Conservation (phyloP, 2,888 invertebrate species). For the Brachyptera putata region DNA sequence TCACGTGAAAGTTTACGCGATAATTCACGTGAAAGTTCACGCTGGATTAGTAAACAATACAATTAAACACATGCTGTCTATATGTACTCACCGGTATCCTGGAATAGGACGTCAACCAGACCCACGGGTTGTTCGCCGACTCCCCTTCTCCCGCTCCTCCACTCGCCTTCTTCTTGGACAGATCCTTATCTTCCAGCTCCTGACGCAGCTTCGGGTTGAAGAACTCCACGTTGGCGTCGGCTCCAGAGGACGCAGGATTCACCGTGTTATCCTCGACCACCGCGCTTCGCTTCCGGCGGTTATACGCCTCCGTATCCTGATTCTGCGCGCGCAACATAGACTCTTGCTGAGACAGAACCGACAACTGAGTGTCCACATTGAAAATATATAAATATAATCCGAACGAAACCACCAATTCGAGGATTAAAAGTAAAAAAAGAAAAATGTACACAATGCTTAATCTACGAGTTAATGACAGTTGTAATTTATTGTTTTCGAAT, state of each 20-base stretch:
- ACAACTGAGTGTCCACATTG: conserved; percentile 29
- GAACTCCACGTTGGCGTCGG: conserved; percentile 63
- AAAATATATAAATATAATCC: conserved; percentile 30
- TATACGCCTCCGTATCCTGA: too few relatives aligned
- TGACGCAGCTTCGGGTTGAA: conserved; percentile 65
- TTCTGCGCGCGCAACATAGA: background rate
- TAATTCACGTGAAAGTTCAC: too few relatives aligned
- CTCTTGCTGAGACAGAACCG: background rate
- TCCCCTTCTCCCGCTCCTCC: conserved; percentile 61
- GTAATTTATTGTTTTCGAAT: background rate
- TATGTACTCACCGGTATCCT: conserved; percentile 71
- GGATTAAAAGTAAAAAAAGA: conserved; percentile 26
- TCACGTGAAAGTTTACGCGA: too few relatives aligned
- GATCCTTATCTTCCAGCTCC: conserved; percentile 61
- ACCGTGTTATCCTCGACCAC: conserved; percentile 51
- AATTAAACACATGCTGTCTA: too few relatives aligned
- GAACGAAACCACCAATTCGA: conserved; percentile 28
- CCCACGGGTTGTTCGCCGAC: conserved; percentile 74
- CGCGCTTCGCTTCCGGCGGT: conserved; percentile 43
- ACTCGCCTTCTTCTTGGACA: conserved; percentile 21
- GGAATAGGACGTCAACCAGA: conserved; percentile 82
- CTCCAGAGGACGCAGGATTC: conserved; percentile 33
- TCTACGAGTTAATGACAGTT: conserved; percentile 3
- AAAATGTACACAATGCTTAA: conserved; percentile 26
- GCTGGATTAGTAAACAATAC: too few relatives aligned